Conservation (phyloP, 2,888 invertebrate species). For the Cotesia congregata region DNA sequence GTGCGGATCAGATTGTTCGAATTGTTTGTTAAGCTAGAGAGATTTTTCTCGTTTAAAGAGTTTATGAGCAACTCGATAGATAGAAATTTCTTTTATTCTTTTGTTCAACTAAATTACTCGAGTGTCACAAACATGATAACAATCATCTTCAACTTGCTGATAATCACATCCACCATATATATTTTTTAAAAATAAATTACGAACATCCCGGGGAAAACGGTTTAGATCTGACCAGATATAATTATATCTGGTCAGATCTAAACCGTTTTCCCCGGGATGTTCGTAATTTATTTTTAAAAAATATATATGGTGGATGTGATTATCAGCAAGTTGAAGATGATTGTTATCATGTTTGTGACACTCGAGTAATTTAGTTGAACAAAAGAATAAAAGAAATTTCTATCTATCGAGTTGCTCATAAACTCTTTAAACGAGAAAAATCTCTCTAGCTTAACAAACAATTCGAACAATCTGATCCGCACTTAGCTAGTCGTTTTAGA, state of each 20-base stretch:
- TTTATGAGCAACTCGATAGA: neutral
- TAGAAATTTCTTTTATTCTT: neutral
- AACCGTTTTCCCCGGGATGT: too few relatives aligned
- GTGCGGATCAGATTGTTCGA: constrained; percentile 21
- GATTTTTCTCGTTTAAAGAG: neutral
- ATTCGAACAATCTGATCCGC: constrained; percentile 19
- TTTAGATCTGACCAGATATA: too few relatives aligned
- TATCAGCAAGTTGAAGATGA: neutral
- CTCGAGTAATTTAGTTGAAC: neutral
- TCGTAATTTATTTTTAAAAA: neutral
- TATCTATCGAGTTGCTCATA: neutral
- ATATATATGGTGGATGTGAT: neutral
- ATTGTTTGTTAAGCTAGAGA: constrained; percentile 23
- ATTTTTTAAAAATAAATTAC: neutral
- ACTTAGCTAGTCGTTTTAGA: constrained; percentile 26
- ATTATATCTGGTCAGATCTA: too few relatives aligned
- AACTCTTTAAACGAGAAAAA: constrained; percentile 2
- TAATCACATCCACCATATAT: neutral
- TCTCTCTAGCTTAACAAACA: constrained; percentile 19
- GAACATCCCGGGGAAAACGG: too few relatives aligned
- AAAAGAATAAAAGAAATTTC: neutral
- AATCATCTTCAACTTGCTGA: neutral
- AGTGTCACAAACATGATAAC: neutral
- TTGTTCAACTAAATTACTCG: neutral
- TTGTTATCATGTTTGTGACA: neutral